A percentile compares a stretch with the other conserved stretches of the same genome.
Conservation (phyloP, 1,140 invertebrate genomes). For the Brachionus manjavacas region DNA sequence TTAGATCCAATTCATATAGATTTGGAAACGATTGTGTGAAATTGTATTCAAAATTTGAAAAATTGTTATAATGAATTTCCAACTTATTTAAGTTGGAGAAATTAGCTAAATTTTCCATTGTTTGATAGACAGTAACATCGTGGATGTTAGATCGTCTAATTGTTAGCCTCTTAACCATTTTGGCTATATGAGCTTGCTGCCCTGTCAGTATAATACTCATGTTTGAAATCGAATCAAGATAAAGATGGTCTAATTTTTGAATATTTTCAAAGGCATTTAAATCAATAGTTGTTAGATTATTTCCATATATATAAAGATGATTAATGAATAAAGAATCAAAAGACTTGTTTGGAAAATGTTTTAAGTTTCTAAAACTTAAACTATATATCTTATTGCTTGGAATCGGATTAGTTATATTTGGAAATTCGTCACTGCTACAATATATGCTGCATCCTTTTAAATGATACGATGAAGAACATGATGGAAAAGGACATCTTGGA, state of each 20-base stretch:
- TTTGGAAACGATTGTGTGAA: not conserved
- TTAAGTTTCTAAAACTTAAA: not conserved
- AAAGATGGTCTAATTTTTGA: not conserved
- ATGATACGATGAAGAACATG: not conserved
- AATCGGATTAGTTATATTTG: not conserved
- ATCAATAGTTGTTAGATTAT: not conserved
- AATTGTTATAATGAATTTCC: not conserved
- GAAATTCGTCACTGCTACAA: not conserved
- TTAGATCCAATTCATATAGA: not conserved
- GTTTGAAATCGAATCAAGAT: not conserved
- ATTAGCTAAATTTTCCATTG: not conserved
- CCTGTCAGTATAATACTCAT: not conserved
- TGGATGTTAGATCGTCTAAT: not conserved
- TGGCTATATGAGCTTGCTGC: not conserved
- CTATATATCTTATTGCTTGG: not conserved
- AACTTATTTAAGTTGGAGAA: not conserved
- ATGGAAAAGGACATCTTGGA: not conserved
- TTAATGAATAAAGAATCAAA: not conserved
- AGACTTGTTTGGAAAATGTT: not conserved
- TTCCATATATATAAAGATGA: not conserved
- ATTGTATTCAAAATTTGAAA: not conserved
- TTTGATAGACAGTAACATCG: not conserved
- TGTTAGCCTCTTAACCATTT: not conserved
- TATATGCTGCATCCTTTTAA: not conserved
- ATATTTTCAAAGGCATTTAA: not conserved